Evolutionary conservation across 2,797 vertebrate genomes (phyloP).

Genomic region (Pogonophryne albipinna): DNA sequence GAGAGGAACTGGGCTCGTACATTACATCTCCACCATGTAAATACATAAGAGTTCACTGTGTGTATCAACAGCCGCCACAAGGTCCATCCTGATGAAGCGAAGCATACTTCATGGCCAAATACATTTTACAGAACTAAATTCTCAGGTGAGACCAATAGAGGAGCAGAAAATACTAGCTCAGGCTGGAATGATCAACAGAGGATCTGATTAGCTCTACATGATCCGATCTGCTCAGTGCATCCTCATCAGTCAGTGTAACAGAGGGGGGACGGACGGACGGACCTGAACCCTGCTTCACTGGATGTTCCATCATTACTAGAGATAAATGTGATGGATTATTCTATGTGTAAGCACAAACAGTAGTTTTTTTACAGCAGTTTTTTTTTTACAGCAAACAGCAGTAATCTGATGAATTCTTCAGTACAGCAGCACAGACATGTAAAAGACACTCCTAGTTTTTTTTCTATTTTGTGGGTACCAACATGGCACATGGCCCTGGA

Average conservation of each 20-base stretch:
- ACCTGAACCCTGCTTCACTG: slow-evolving; percentile 42
- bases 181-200: slow-evolving; percentile 22
- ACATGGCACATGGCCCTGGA: not conserved
- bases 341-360: slow-evolving; percentile 34
- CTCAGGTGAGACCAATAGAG: slow-evolving; percentile 18
- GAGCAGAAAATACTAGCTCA: slow-evolving; percentile 9
- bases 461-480: slow-evolving; percentile 9
- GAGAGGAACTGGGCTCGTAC: slow-evolving; percentile 38
- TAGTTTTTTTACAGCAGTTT: slow-evolving; percentile 4
- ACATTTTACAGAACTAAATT: slow-evolving; percentile 20
- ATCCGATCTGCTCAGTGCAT: slow-evolving; percentile 16
- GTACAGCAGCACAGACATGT: slow-evolving; percentile 37
- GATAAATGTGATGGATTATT: slow-evolving; percentile 52
- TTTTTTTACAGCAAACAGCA: slow-evolving; percentile 33
- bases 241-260: slow-evolving; percentile 21
- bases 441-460: slow-evolving; percentile 22
- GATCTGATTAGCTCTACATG: slow-evolving; percentile 5
- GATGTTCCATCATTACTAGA: slow-evolving; percentile 42
- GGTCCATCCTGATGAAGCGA: slow-evolving; percentile 27
- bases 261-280: not conserved
- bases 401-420: slow-evolving; percentile 12
- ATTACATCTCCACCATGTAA: slow-evolving; percentile 38
- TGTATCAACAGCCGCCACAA: slow-evolving; percentile 35
- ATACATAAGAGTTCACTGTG: slow-evolving; percentile 56
- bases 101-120: slow-evolving; percentile 33